phyloP scores from a whole-genome alignment of 2,797 vertebrate species.

The Lophius americanus region DNA sequence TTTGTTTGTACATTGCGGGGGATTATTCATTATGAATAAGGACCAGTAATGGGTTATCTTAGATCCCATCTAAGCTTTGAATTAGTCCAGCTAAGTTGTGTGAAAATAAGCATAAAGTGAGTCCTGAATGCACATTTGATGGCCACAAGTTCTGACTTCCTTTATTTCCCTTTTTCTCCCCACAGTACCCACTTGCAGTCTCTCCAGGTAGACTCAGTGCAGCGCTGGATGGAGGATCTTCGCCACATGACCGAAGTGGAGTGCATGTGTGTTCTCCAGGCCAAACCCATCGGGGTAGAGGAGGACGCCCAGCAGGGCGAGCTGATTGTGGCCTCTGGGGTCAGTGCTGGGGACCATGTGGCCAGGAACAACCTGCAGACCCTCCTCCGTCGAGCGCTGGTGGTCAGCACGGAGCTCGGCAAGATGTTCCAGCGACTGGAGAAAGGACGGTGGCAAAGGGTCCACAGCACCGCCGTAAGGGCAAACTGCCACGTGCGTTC shows the following conservation, averaged over 20 bases:
- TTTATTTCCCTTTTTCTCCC: background rate
- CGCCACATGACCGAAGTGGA: conserved; percentile 98
- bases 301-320: conserved; percentile 89
- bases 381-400: conserved; percentile 90
- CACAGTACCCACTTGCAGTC: conserved; percentile 83
- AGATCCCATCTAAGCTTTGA: too few relatives aligned
- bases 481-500: conserved; percentile 92
- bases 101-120: too few relatives aligned
- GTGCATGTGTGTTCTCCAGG: conserved; percentile 97
- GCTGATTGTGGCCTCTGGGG: conserved; percentile 82
- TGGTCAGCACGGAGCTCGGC: conserved; percentile 93
- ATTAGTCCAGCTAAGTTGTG: too few relatives aligned
- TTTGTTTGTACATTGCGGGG: too few relatives aligned
- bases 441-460: conserved; percentile 91
- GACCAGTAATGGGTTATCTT: too few relatives aligned
- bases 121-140: too few relatives aligned
- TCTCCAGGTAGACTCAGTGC: conserved; percentile 94
- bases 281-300: conserved; percentile 92
- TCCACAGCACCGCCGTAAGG: conserved; percentile 92
- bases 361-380: conserved; percentile 89
- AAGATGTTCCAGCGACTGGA: conserved; percentile 94
- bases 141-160: background rate
- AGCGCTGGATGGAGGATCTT: conserved; percentile 97
- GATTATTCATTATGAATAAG: too few relatives aligned
- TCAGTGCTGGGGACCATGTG: conserved; percentile 72